phyloP scores from a whole-genome alignment of 2,113 vertebrate genomes.

The Erythrolamprus reginae region DNA sequence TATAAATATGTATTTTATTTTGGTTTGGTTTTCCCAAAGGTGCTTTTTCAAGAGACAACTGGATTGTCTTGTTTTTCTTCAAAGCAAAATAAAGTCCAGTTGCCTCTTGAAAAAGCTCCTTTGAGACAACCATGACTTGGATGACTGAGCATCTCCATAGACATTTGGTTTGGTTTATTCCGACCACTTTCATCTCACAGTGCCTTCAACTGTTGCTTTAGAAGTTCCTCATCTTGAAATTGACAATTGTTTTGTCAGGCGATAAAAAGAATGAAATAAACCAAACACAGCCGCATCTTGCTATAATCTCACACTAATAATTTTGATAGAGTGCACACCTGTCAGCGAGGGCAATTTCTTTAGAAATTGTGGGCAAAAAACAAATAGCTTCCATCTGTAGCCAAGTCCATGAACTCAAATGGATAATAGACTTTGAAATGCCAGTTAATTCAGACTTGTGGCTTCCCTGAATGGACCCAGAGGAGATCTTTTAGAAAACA shows the following conservation, averaged over 20 bases:
- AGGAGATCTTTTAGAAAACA: neutral
- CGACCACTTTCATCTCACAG: neutral
- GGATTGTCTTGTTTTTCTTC: neutral
- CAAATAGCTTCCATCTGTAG: neutral
- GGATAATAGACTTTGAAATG: neutral
- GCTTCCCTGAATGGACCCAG: neutral
- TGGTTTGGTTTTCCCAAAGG: neutral
- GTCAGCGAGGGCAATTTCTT: neutral
- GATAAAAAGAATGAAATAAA: neutral
- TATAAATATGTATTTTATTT: neutral
- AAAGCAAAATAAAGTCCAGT: neutral
- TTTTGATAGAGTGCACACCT: neutral
- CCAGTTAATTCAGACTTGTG: neutral
- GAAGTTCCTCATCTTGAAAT: neutral
- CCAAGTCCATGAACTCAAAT: neutral
- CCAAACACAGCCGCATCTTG: neutral
- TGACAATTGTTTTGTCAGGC: neutral
- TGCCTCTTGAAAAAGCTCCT: neutral
- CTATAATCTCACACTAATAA: neutral
- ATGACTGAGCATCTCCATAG: neutral
- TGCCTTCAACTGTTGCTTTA: neutral
- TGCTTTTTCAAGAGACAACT: neutral
- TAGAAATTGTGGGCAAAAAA: neutral
- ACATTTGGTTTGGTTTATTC: neutral
- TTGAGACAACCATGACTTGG: neutral